These are phyloP conservation scores for Parascotia fuliginaria DNA, from an alignment of 2,888 invertebrate species.

Conservation along the genomic window DNA sequence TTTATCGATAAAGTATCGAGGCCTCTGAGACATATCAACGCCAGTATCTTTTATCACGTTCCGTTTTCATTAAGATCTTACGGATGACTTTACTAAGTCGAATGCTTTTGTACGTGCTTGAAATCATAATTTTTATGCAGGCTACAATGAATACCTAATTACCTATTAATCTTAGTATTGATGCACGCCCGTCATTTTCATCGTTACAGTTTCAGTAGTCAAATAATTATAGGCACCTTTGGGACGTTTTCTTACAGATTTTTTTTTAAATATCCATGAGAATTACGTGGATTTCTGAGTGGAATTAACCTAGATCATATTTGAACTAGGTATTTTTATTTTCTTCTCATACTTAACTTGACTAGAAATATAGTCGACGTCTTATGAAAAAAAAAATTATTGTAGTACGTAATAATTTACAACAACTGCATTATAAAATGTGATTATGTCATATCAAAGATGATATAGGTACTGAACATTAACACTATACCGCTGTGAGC, in stretches of 20 bases:
- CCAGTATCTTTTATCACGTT: constrained; percentile 70
- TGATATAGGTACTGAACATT: no score
- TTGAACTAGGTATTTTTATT: neutral
- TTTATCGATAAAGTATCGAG: constrained; percentile 73
- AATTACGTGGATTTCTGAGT: no score
- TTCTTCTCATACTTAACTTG: no score
- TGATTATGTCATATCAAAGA: no score
- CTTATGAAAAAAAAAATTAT: no score
- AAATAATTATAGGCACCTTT: neutral
- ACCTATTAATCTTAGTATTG: constrained; percentile 21
- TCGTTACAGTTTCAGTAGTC: neutral
- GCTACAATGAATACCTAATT: constrained; percentile 34
- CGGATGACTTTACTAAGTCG: constrained; percentile 60
- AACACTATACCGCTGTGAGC: no score
- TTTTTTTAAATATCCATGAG: no score
- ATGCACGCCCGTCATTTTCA: neutral
- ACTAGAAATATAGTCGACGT: no score
- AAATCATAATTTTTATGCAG: constrained; percentile 41
- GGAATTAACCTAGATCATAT: no score
- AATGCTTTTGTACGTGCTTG: constrained; percentile 44
- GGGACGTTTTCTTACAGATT: neutral
- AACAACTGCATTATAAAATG: no score
- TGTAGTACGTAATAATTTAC: no score
- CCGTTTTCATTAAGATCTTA: constrained; percentile 57
- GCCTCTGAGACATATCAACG: constrained; percentile 70